phyloP scores from a whole-genome alignment of 2,113 vertebrate species.

The Pipra filicauda region DNA sequence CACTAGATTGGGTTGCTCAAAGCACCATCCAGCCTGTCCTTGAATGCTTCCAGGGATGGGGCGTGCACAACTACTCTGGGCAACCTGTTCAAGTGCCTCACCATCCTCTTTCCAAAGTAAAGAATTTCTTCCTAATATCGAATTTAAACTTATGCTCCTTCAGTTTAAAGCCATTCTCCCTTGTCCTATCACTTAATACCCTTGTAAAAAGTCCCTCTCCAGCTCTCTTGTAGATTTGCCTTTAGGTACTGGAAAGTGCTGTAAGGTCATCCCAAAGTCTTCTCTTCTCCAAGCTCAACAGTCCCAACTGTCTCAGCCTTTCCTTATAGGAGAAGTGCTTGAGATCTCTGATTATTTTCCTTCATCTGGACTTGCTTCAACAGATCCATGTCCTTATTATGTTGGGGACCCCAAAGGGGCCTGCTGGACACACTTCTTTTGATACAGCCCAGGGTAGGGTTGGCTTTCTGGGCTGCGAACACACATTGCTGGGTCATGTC shows the following conservation, averaged over 20 bases:
- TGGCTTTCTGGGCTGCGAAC: not conserved
- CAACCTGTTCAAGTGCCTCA: not conserved
- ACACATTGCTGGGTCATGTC: not conserved
- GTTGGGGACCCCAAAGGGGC: fast-evolving
- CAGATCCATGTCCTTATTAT: not conserved
- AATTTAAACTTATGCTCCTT: not conserved
- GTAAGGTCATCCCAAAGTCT: not conserved
- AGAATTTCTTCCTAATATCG: not conserved
- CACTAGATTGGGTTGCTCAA: not conserved
- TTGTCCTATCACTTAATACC: not conserved
- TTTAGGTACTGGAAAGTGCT: not conserved
- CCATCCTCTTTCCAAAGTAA: not conserved
- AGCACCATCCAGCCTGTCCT: not conserved
- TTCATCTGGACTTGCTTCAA: not conserved
- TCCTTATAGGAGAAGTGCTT: not conserved
- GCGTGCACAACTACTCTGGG: not conserved
- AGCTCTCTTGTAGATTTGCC: not conserved
- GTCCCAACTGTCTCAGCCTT: not conserved
- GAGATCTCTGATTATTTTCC: not conserved
- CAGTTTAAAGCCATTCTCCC: not conserved
- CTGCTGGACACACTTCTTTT: not conserved
- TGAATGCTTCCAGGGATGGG: not conserved
- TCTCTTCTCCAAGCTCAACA: not conserved
- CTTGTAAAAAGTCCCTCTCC: not conserved
- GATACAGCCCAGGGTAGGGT: fast-evolving